Conservation (phyloP, 2,113 vertebrate genomes). For the Suricata suricatta region DNA sequence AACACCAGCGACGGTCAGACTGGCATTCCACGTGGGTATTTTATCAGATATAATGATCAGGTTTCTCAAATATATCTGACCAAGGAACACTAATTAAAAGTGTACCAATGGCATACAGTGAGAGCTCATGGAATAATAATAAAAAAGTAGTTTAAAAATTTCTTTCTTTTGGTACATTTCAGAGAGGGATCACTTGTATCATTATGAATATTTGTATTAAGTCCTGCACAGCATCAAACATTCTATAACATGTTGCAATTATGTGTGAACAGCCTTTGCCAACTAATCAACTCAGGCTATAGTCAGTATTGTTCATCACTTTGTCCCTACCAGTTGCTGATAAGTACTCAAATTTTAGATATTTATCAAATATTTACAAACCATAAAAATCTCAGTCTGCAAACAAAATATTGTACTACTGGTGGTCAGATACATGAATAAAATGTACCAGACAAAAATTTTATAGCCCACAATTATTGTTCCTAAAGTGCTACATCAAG, state of each 20-base stretch:
- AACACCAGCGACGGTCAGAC: neutral
- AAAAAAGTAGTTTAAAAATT: neutral
- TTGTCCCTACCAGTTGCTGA: neutral
- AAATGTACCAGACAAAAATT: neutral
- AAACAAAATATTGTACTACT: neutral
- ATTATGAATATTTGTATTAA: neutral
- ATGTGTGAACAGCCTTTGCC: neutral
- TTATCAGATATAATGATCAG: neutral
- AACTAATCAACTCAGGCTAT: neutral
- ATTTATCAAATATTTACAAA: slow-evolving; percentile 24
- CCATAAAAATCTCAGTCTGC: neutral
- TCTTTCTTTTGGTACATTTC: neutral
- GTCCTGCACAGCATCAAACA: neutral
- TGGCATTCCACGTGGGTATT: neutral
- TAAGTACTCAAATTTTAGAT: neutral
- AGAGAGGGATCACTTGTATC: neutral
- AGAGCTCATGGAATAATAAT: neutral
- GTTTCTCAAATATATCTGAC: neutral
- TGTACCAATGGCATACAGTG: neutral
- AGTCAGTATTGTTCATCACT: neutral
- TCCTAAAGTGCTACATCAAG: neutral
- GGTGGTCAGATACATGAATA: neutral
- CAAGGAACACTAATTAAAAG: slow-evolving; percentile 11
- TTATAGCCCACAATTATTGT: neutral
- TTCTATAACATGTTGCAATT: neutral